Evolutionary conservation across 2,888 invertebrate genomes (phyloP).

Genomic region (Isotomurus palustris): DNA sequence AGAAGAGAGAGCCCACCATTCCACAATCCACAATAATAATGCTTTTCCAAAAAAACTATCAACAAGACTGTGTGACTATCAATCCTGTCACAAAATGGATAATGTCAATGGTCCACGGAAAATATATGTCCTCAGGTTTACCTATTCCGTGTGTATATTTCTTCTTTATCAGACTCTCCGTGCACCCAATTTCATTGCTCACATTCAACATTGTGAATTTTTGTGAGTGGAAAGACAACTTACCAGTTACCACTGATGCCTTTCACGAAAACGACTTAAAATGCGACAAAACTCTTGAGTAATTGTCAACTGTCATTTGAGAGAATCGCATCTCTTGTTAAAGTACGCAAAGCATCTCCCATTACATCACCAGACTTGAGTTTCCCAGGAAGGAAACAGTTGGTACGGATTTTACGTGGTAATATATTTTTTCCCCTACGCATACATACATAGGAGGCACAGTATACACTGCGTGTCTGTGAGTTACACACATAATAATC

Average conservation of each 20-base stretch:
- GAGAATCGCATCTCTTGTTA: no score
- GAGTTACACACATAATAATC: no score
- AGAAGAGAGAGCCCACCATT: no score
- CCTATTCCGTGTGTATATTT: no score
- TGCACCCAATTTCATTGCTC: no score
- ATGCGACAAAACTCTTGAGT: conserved; percentile 5
- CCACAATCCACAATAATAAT: background rate
- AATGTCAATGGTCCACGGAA: conserved; percentile 11
- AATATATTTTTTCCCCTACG: conserved; percentile 1
- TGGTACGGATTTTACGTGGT: conserved; percentile 7
- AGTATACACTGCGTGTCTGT: background rate
- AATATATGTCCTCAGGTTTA: conserved; percentile 8
- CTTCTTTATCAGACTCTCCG: no score
- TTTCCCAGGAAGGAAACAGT: conserved; percentile 7
- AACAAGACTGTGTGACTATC: background rate
- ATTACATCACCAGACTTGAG: no score
- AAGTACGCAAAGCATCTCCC: no score
- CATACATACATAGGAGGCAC: no score
- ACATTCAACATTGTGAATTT: no score
- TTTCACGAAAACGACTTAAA: conserved; percentile 7
- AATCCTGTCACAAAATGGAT: conserved; percentile 4
- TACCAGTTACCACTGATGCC: no score
- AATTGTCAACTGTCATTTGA: conserved; percentile 16
- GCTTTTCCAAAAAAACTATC: background rate
- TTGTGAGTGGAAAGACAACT: conserved; percentile 1